Evolutionary conservation across 2,113 vertebrate species (phyloP), one percentile per base, ranked within the genome.

Genomic region (Fregetta grallaria): DNA sequence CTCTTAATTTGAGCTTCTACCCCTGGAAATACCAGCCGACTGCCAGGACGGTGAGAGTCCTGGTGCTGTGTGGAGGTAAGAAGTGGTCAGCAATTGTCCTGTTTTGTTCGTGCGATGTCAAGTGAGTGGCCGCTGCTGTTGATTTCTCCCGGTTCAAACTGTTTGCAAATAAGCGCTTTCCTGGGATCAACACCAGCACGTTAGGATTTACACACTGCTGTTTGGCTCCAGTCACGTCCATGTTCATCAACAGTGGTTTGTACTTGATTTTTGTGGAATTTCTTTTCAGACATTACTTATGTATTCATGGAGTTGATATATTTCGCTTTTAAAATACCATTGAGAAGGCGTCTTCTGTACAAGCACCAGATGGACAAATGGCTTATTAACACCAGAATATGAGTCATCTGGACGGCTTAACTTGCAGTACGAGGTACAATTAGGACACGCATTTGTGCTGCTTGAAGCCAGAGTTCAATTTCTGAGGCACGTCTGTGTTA

Each of bases 151-250:
- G 10, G 34, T 55, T 50, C 50, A 44, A 62, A n/a, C 23, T 25
- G n/a, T 4, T 58, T 25, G 9, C 27, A 53, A 56, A 26, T 9
- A 9, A n/a, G 55, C 30, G 4, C 62, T 49, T 65, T 23, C 19
- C 50, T 36, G 47, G 47, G 63, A 13, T 66, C 18, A 7, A 0
- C 1, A 2, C 5, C 5, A 58, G 15, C 8, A 6, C 2, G 0
- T 6, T 17, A 4, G 65, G 30, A 30, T 36, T 42, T 36, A 13
- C 25, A 16, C 40, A 1, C 13, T 21, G 30, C 26, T 1, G 1
- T 61, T 56, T 50, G 47, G 47, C 27, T 66, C 13, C 16, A 4
- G 42, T 22, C 58, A 3, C 8, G 7, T 49, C 71, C 7, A 0
- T 3, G 19, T 47, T 44, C 49, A 38, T 20, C 59, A 38, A 1